Percentiles rank a stretch among this genome's conserved stretches.
Evolutionary conservation across 2,797 vertebrate genomes (phyloP).

Genomic region (Clamator glandarius): DNA sequence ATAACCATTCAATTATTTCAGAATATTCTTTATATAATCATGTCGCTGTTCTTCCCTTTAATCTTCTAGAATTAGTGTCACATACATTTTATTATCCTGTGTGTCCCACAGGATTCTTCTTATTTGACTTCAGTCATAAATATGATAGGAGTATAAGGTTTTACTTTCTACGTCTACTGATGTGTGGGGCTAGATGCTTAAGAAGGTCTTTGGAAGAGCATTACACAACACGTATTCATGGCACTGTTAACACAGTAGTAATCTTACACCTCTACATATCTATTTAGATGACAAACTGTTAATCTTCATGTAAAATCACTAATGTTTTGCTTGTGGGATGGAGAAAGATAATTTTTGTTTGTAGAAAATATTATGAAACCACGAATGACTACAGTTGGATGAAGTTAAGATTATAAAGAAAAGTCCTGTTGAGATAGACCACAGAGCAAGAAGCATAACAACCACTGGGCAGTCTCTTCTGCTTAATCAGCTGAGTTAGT

Average conservation of each 20-base stretch:
- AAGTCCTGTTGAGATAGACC: background rate
- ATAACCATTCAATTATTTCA: background rate
- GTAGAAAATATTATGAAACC: background rate
- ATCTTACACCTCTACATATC: no score
- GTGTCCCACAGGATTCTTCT: background rate
- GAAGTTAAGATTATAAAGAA: background rate
- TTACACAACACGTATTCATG: no score
- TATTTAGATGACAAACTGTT: accelerated
- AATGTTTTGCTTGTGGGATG: background rate
- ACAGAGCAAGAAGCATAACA: background rate
- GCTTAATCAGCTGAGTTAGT: background rate
- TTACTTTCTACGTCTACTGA: no score
- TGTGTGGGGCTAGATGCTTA: no score
- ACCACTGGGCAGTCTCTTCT: background rate
- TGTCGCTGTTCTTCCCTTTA: background rate
- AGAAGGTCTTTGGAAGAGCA: no score
- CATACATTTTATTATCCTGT: background rate
- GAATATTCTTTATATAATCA: background rate
- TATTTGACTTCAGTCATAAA: background rate
- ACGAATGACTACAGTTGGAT: background rate
- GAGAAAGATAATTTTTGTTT: background rate
- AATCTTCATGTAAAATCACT: background rate
- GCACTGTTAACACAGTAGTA: no score
- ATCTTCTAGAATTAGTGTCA: background rate
- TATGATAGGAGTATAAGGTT: background rate